Evolutionary conservation across 2,888 invertebrate genomes (phyloP), one percentile per base, ranked within the genome.

Genomic region (Cotesia congregata): DNA sequence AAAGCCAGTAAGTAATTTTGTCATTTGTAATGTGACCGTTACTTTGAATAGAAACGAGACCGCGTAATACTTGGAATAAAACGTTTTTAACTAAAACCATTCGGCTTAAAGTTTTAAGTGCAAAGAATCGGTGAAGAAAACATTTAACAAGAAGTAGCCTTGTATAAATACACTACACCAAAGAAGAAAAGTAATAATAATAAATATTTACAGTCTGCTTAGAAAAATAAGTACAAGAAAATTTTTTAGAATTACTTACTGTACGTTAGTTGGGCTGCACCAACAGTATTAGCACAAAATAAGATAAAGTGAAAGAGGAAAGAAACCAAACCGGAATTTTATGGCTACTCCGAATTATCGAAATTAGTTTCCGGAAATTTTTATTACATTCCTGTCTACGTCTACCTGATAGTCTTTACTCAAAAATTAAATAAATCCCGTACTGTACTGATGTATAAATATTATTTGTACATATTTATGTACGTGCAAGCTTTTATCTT

Each of bases 171-270:
- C 30, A 30, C 30, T 30, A 30, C 30, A 30, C 30, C 30, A 30
- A 40, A 40, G 60, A 75, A 60, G 74, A 65, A 76, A 62, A 78
- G 74, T 79, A 65, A 74, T 76, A 75, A 81, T 80, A 81, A 79
- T 81, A 72, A 79, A 79, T 80, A 68, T 68, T 68, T 68, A 9
- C 30, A 30, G 39, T 67, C 40, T 64, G 64, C 39, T 7, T 40
- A 17, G 39, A 72, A 50, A 59, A 59, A 70, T n/a, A 59, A 9
- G 7, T 12, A 12, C 50, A 50, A 50, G 50, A 50, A 50, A 12
- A 12, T 50, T 70, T 50, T 50, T 50, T 50, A 9, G 7, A 50
- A 50, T 50, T 50, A 12, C 50, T 68, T 70, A 70, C 59, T 20
- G 68, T 30, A 30, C 30, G 30, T 30, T 30, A 30, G 30, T 30